Base-by-base conservation (phyloP, 2,888 invertebrate genomes). In the Gymnocheta viridis region DNA sequence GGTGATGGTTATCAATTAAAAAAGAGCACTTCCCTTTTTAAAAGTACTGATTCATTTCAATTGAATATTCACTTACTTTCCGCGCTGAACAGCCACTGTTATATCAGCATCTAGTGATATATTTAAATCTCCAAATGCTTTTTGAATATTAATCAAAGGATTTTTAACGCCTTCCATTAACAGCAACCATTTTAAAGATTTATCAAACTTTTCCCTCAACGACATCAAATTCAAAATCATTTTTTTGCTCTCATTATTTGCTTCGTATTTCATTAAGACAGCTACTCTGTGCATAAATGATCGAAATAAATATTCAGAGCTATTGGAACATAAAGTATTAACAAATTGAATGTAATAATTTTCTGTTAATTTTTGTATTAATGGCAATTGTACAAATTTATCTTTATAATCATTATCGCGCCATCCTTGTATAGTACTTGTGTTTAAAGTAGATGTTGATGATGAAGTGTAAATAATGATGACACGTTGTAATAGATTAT, bases 91-190 rank as follows among this genome's bases (percentile, higher is more conserved):
- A 6, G 56, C 88, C 88, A 91, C 87, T 9, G 91, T 91, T 70
- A 91, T 86, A 54, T 91, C 91, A 6, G 91, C 88, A 86, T 91
- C 89, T 24, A 90, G 86, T 51, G 86, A 87, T 17, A 91, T 88
- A 66, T 86, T 87, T 12, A 86, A 54, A 12, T 73, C n/a, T 6
- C 67, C 67, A 29, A 86, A 79, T 2, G 27, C 22, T 0, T 44
- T n/a, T 24, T 38, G n/a, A 17, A 85, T 64, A 24, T 38, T 47
- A 7, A 4, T 22, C 41, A 32, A 24, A 2, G 74, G 14, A 12
- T 72, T 49, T 14, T 62, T 7, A 14, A 49, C 58, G 10, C n/a
- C 58, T 4, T 80, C 60, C 41, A 86, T 67, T 41, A 90, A 70
- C 32, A 91, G 76, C 62, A 91, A 86, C 90, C 91, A 91, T 4